phyloP scores from a whole-genome alignment of 2,888 invertebrate genomes.

The Phania funesta region DNA sequence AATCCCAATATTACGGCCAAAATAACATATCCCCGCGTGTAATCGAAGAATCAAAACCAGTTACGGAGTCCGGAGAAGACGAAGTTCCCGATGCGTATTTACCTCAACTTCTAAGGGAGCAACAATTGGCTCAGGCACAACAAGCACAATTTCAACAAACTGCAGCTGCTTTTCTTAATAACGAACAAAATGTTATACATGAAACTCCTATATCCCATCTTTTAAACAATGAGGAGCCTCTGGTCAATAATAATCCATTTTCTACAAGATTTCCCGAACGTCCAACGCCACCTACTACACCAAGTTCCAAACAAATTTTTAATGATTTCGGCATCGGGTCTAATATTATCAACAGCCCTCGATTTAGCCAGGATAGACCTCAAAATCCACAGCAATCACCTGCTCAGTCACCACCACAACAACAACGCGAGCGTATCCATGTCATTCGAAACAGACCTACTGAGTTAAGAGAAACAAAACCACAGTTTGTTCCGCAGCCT shows the following conservation, averaged over 20 bases:
- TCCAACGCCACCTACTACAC: slow-evolving; percentile 70
- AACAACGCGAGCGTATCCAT: slow-evolving; percentile 82
- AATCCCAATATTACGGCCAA: slow-evolving; percentile 81
- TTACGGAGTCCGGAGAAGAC: slow-evolving; percentile 86
- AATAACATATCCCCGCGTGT: slow-evolving; percentile 79
- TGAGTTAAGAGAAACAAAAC: slow-evolving; percentile 75
- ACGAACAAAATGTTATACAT: slow-evolving; percentile 76
- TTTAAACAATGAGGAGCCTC: slow-evolving; percentile 71
- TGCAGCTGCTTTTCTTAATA: slow-evolving; percentile 74
- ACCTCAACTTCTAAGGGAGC: slow-evolving; percentile 79
- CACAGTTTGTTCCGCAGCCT: slow-evolving; percentile 72
- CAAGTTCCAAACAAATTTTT: slow-evolving; percentile 71
- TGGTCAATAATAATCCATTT: slow-evolving; percentile 71
- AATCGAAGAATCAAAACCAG: slow-evolving; percentile 83
- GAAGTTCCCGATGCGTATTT: slow-evolving; percentile 82
- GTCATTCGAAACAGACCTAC: slow-evolving; percentile 75
- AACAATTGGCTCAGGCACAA: slow-evolving; percentile 78
- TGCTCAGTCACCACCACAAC: slow-evolving; percentile 79
- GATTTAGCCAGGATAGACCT: slow-evolving; percentile 76
- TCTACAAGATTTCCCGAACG: slow-evolving; percentile 77
- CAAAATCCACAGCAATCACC: slow-evolving; percentile 75
- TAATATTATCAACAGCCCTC: slow-evolving; percentile 72
- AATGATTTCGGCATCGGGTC: slow-evolving; percentile 77
- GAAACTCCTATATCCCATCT: slow-evolving; percentile 78
- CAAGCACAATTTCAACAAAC: slow-evolving; percentile 76